Evolutionary conservation across 2,113 vertebrate species (phyloP), one percentile per base, ranked within the genome.

Genomic region (Cathartes aura): DNA sequence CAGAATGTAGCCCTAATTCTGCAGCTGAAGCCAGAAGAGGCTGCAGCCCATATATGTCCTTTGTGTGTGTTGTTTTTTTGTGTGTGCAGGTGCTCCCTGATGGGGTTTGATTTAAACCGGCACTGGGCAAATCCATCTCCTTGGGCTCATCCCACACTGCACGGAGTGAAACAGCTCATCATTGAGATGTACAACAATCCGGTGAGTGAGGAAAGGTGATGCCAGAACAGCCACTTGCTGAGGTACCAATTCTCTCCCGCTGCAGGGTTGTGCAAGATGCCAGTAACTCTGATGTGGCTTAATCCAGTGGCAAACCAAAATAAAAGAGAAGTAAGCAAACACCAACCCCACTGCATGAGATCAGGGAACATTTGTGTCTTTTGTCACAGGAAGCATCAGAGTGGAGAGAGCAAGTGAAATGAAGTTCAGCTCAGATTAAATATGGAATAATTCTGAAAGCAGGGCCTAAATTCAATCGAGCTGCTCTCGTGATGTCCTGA

Each of bases 61-160:
- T 29, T 87, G 9, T 91, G 24, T 91, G 17, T 96, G 11, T 96
- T 88, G 16, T 36, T 42, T 45, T 47, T 84, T 8, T 76, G 11
- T 89, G 14, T 96, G 8, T 80, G 79, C 98, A 99, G 99, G 98
- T 99, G 99, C 98, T 99, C 99, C 90, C 97, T 99, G 97, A 99
- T 99, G 99, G 99, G 99, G 12, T 99, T 99, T 45, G 99, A 99
- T 97, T 98, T 99, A 97, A 99, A 99, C 97, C 99, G 99, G 42
- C 99, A 99, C 98, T 99, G 99, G 99, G 99, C 99, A 91, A 99
- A 99, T 93, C 99, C 99, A 10, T 99, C 99, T 92, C 99, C 99
- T 1, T 99, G 99, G 99, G 99, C 99, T 59, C 99, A 99, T 72
- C 99, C 99, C 27, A 99, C 99, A 2, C 98, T 99, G 67, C 98